Conservation (phyloP, 2,888 invertebrate genomes). For the Orgyia antiqua region DNA sequence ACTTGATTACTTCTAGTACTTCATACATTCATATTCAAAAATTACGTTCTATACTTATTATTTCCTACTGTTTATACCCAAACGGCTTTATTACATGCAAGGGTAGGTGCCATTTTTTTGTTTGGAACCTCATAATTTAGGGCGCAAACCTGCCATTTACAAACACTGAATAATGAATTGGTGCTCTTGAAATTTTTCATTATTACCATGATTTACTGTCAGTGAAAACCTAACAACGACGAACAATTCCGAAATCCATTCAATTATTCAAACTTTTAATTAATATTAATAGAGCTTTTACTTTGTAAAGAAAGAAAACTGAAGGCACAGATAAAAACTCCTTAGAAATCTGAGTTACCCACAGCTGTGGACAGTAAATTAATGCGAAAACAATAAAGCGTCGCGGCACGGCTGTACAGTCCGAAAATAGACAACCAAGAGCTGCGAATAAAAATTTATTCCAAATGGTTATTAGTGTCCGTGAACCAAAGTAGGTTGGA, state of each 20-base stretch:
- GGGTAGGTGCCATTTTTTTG: slow-evolving; percentile 1
- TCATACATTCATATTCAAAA: slow-evolving; percentile 3
- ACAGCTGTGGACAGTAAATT: slow-evolving; percentile 74
- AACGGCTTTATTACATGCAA: slow-evolving; percentile 2
- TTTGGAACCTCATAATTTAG: slow-evolving; percentile 9
- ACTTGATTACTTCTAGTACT: slow-evolving; percentile 11
- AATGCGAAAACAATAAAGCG: slow-evolving; percentile 75
- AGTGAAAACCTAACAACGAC: slow-evolving; percentile 59
- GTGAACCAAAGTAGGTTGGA: slow-evolving; percentile 51
- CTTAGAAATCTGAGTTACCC: slow-evolving; percentile 71
- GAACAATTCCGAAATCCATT: slow-evolving; percentile 71
- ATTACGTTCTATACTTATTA: slow-evolving; percentile 4
- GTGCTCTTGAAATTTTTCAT: slow-evolving; percentile 57
- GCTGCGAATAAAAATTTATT: slow-evolving; percentile 62
- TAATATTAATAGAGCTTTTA: slow-evolving; percentile 76
- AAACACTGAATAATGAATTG: slow-evolving; percentile 58
- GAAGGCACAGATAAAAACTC: slow-evolving; percentile 68
- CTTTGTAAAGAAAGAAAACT: slow-evolving; percentile 73
- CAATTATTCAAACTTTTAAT: slow-evolving; percentile 78
- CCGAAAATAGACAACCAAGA: slow-evolving; percentile 62
- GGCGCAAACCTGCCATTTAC: slow-evolving; percentile 46
- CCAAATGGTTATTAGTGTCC: slow-evolving; percentile 66
- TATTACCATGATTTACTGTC: slow-evolving; percentile 63
- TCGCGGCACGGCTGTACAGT: slow-evolving; percentile 32
- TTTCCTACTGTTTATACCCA: slow-evolving; percentile 1